Evolutionary conservation across 1,140 invertebrate species (phyloP).

Genomic region (Caenorhabditis briggsae): DNA sequence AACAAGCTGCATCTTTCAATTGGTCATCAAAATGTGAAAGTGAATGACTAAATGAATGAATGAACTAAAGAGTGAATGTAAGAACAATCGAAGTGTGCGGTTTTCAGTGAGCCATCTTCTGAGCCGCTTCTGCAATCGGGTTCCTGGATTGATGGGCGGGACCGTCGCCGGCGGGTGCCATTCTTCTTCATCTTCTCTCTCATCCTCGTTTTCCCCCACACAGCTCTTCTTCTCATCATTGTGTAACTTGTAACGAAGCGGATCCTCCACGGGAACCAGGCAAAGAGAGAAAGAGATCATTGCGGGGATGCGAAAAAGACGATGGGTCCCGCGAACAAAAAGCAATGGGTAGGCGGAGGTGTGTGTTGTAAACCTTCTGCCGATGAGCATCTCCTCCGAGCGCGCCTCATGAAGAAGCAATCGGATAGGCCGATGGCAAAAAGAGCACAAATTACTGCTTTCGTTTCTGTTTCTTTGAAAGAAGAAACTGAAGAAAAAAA

Average conservation of each 20-base stretch:
- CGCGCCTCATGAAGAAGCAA: conserved; percentile 46
- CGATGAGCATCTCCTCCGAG: conserved; percentile 17
- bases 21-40: neutral
- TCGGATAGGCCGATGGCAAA: neutral
- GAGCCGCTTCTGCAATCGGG: conserved; percentile 7
- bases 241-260: conserved; percentile 47
- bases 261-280: neutral
- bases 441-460: conserved; percentile 51
- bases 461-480: conserved; percentile 39
- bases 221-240: conserved; percentile 23
- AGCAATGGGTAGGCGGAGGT: conserved; percentile 48
- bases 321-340: conserved; percentile 20
- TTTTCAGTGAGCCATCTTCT: conserved; percentile 9
- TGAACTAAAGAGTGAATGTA: too few relatives aligned
- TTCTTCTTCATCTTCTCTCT: conserved; percentile 25
- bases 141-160: conserved; percentile 40
- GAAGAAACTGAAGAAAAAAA: neutral
- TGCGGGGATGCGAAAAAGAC: neutral
- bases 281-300: conserved; percentile 26
- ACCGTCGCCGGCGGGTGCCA: conserved; percentile 19
- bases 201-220: neutral
- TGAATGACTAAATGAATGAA: too few relatives aligned
- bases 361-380: conserved; percentile 44
- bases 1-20: neutral
- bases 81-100: conserved; percentile 45